Conservation (phyloP, 2,797 vertebrate genomes). For the Alectoris magna region DNA sequence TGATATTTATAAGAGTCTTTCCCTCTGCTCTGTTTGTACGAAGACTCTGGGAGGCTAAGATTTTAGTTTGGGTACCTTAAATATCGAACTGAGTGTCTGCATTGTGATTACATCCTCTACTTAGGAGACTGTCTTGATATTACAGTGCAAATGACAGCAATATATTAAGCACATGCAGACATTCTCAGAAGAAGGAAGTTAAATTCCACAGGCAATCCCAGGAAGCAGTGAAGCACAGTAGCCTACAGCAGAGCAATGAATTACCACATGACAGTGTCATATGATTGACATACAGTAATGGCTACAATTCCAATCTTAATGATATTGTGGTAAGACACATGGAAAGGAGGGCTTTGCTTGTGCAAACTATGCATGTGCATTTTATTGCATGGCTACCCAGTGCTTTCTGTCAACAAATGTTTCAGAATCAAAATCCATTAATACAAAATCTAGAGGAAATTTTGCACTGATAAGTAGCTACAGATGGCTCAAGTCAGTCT, state of each 20-base stretch:
- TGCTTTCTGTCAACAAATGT: not conserved
- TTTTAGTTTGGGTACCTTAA: not conserved
- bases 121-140: not conserved
- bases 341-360: not conserved
- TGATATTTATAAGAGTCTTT: not conserved
- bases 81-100: not conserved
- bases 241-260: not conserved
- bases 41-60: not conserved
- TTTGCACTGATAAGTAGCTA: not conserved
- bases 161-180: not conserved
- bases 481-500: not conserved
- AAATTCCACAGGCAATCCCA: not conserved
- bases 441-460: not conserved
- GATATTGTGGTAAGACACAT: not conserved
- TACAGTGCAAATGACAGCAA: not conserved
- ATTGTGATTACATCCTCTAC: not conserved
- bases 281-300: not conserved
- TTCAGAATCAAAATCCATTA: not conserved
- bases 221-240: not conserved
- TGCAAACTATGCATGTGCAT: not conserved
- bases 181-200: not conserved
- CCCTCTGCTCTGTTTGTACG: no score
- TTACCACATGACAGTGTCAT: not conserved
- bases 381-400: not conserved
- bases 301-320: not conserved